These are phyloP conservation scores for Mimas tiliae DNA, from an alignment of 2,888 invertebrate species.

Conservation along the genomic window DNA sequence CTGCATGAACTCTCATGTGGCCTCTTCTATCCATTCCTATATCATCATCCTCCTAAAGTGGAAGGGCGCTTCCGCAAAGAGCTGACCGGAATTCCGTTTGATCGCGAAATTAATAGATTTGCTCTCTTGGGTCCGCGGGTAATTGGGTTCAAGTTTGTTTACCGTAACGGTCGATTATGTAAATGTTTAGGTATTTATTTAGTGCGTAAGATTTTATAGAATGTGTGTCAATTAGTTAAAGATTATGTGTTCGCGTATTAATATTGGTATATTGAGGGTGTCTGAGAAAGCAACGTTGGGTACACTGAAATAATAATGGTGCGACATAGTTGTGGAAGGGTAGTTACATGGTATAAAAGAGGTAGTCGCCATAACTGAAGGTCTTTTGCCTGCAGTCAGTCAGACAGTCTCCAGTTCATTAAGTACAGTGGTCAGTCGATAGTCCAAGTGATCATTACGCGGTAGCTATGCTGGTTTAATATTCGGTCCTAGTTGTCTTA, in stretches of 20 bases:
- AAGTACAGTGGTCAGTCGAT: too few species aligned
- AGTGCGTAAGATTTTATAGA: background rate
- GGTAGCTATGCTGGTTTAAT: too few species aligned
- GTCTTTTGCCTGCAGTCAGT: too few species aligned
- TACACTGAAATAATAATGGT: too few species aligned
- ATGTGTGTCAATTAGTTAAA: background rate
- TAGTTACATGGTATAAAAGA: too few species aligned
- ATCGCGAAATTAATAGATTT: constrained; percentile 32
- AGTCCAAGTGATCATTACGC: too few species aligned
- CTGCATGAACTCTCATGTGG: background rate
- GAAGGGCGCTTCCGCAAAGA: background rate
- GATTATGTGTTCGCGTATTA: background rate
- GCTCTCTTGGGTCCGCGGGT: constrained; percentile 23
- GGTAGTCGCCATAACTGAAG: too few species aligned
- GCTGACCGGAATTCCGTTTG: constrained; percentile 31
- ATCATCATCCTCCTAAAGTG: background rate
- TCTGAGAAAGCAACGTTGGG: too few species aligned
- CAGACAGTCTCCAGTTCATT: too few species aligned
- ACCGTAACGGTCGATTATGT: background rate
- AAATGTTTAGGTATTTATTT: background rate
- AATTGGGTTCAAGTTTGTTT: constrained; percentile 25
- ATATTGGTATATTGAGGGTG: too few species aligned
- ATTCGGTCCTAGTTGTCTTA: too few species aligned
- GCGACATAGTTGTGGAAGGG: too few species aligned
- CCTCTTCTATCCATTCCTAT: background rate